Percentiles rank a stretch among this genome's conserved stretches.
Evolutionary conservation across 1,140 invertebrate genomes (phyloP).

Genomic region (Schlechtendalia chinensis): DNA sequence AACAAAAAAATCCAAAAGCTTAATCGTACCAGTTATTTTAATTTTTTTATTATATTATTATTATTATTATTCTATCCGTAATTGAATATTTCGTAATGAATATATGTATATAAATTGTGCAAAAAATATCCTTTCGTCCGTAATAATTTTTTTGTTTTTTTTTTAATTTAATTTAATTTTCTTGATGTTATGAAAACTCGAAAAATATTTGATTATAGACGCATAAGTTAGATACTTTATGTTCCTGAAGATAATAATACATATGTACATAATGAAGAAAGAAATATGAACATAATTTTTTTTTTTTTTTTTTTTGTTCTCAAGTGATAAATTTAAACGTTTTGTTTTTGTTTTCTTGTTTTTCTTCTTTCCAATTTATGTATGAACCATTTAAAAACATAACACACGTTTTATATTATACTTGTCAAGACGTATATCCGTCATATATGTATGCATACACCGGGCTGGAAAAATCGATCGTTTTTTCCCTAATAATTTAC

Average conservation of each 20-base stretch:
- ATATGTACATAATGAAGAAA: conserved; percentile 42
- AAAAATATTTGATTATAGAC: conserved; percentile 24
- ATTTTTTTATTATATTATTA: conserved; percentile 40
- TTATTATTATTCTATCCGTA: conserved; percentile 32
- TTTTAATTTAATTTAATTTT: too few relatives aligned
- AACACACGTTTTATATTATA: neutral
- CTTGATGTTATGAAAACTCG: conserved; percentile 9
- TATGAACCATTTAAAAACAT: conserved; percentile 7
- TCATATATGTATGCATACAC: neutral
- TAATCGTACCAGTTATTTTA: conserved; percentile 33
- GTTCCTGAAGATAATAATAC: conserved; percentile 26
- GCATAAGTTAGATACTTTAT: conserved; percentile 35
- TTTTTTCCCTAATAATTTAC: too few relatives aligned
- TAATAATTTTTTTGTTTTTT: neutral
- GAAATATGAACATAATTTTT: conserved; percentile 31
- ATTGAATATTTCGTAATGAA: conserved; percentile 7
- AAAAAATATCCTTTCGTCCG: conserved; percentile 30
- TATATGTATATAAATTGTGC: conserved; percentile 31
- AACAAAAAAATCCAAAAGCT: conserved; percentile 27
- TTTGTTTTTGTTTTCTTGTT: neutral
- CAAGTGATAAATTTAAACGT: conserved; percentile 27
- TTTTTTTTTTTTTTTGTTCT: conserved; percentile 16
- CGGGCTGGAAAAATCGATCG: neutral
- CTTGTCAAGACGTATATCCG: too few relatives aligned
- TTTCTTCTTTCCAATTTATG: conserved; percentile 13